phyloP scores from a whole-genome alignment of 2,113 vertebrate species.

The Leucoraja erinaceus region DNA sequence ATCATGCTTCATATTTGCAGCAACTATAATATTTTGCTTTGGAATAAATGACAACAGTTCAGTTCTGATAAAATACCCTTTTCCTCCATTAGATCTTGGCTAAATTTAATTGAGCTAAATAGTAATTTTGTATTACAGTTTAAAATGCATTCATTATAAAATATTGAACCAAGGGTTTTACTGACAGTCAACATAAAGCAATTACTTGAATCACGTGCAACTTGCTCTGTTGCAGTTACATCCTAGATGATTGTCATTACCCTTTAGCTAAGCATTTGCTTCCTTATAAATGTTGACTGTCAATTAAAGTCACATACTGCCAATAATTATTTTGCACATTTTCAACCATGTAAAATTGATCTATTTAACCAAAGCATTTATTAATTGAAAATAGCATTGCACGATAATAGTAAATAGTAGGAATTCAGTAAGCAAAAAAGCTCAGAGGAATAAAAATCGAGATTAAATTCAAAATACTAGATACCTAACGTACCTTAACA shows the following conservation, averaged over 20 bases:
- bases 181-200: constrained; percentile 1
- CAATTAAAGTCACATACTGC: constrained; percentile 17
- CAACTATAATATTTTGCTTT: too few species aligned
- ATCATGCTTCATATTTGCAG: too few species aligned
- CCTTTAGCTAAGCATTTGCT: constrained; percentile 2
- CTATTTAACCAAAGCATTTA: background rate
- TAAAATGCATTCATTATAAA: constrained; percentile 13
- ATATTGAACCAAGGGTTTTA: constrained; percentile 16
- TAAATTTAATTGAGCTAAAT: background rate
- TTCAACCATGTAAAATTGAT: background rate
- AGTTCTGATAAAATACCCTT: background rate
- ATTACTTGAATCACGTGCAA: background rate
- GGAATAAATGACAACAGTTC: background rate
- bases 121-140: background rate
- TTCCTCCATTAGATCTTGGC: background rate
- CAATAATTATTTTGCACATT: background rate
- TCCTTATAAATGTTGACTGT: constrained; percentile 17
- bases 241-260: constrained; percentile 1
- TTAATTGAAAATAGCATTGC: background rate
- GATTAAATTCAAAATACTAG: background rate
- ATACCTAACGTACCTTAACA: background rate
- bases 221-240: background rate
- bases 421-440: background rate
- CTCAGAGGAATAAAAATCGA: too few species aligned
- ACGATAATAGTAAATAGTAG: background rate